A percentile compares a stretch with the other conserved stretches of the same genome.
Evolutionary conservation across 2,888 invertebrate species (phyloP).

Genomic region (Aphrophora alni): DNA sequence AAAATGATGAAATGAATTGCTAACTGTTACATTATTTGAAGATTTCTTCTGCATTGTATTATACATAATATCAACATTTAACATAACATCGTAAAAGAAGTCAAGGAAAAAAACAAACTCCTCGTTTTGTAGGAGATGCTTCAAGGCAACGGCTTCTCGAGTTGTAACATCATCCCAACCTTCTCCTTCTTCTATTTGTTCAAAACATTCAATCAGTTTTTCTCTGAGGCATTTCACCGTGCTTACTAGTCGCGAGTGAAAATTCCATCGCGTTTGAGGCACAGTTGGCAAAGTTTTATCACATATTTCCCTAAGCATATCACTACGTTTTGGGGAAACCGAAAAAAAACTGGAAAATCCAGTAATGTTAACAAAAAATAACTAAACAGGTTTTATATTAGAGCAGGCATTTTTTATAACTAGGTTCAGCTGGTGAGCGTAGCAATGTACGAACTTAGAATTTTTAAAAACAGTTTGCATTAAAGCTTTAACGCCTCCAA

Average conservation of each 20-base stretch:
- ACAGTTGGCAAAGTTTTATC: conserved; percentile 35
- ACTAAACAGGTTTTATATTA: background rate
- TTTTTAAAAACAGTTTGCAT: conserved; percentile 16
- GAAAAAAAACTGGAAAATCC: conserved; percentile 16
- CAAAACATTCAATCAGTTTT: conserved; percentile 46
- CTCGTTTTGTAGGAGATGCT: background rate
- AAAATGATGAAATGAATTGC: background rate
- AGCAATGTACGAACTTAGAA: background rate
- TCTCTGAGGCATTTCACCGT: conserved; percentile 45
- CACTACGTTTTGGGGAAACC: conserved; percentile 3
- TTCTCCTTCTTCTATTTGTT: conserved; percentile 43
- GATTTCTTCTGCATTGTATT: conserved; percentile 43
- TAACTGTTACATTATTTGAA: conserved; percentile 17
- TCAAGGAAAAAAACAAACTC: conserved; percentile 50
- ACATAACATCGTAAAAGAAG: conserved; percentile 49
- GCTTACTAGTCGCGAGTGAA: conserved; percentile 40
- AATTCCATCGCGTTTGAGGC: conserved; percentile 45
- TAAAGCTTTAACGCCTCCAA: background rate
- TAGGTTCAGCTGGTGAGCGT: background rate
- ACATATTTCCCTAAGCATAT: conserved; percentile 44
- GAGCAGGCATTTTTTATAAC: background rate
- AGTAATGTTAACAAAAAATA: conserved; percentile 11
- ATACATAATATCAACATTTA: conserved; percentile 44
- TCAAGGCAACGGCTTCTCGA: background rate
- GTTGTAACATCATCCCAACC: conserved; percentile 29